Conservation (phyloP, 2,797 vertebrate species). For the Hoplostethus atlanticus region DNA sequence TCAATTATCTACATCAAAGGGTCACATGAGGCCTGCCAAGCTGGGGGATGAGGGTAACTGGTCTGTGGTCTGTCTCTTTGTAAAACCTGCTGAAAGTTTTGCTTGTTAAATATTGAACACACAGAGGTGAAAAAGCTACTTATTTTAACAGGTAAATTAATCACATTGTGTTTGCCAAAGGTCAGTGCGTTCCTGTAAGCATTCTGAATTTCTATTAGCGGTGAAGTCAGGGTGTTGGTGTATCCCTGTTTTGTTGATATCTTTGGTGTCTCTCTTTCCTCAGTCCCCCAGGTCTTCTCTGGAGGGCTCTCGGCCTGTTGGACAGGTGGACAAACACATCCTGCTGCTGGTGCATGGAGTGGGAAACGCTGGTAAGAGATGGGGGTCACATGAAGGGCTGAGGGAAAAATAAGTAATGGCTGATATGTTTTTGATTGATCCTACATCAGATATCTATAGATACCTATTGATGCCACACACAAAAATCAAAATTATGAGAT, state of each 20-base stretch:
- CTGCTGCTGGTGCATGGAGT: constrained; percentile 96
- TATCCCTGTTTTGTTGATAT: not conserved
- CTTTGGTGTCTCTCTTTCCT: not conserved
- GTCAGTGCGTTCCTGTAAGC: not conserved
- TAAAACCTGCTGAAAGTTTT: no score
- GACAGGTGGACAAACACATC: constrained; percentile 97
- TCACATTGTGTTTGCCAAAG: not conserved
- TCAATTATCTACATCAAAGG: no score
- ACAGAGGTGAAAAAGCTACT: no score
- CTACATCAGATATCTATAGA: no score
- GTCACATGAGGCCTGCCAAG: no score
- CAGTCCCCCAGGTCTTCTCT: constrained; percentile 90
- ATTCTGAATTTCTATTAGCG: not conserved
- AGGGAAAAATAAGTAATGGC: not conserved
- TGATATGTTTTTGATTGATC: no score
- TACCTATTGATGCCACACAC: no score
- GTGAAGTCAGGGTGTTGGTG: not conserved
- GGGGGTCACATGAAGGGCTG: not conserved
- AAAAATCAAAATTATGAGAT: no score
- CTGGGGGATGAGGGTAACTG: no score
- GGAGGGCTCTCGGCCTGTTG: constrained; percentile 92
- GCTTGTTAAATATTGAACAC: no score
- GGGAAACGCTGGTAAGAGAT: constrained; percentile 89
- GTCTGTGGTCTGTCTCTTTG: no score
- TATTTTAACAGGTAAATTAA: no score